These are phyloP conservation scores for Poecilus cupreus DNA, from an alignment of 2,888 invertebrate genomes.

Conservation along the genomic window DNA sequence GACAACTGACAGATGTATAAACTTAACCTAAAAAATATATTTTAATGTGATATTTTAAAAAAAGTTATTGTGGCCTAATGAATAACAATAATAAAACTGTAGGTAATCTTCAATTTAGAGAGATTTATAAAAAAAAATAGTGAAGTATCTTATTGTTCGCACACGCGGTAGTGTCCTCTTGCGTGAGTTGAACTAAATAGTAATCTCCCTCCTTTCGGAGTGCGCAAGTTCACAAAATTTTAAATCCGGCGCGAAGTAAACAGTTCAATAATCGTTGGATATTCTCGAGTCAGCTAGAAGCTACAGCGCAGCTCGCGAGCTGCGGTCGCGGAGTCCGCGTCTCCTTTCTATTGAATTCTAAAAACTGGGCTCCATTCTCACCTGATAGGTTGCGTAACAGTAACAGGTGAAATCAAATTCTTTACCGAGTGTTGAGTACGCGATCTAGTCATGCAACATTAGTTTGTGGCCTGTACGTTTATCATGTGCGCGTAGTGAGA, in stretches of 20 bases:
- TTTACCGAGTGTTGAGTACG: neutral
- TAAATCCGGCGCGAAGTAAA: slow-evolving; percentile 57
- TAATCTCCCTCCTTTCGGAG: slow-evolving; percentile 1
- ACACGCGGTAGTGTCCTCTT: neutral
- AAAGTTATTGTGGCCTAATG: no score
- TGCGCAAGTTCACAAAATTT: slow-evolving; percentile 43
- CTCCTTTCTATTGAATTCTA: slow-evolving; percentile 60
- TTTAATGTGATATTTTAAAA: no score
- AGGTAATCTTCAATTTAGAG: no score
- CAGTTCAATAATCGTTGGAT: slow-evolving; percentile 54
- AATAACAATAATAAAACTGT: no score
- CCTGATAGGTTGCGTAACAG: slow-evolving; percentile 65
- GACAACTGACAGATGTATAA: no score
- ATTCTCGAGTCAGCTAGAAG: neutral
- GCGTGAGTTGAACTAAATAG: neutral
- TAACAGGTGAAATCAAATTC: slow-evolving; percentile 61
- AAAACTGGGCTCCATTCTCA: slow-evolving; percentile 62
- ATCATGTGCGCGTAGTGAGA: neutral
- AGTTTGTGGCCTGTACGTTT: neutral
- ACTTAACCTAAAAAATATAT: no score
- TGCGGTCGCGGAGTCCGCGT: slow-evolving; percentile 49
- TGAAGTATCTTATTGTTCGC: no score
- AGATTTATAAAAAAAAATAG: no score
- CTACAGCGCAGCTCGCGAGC: slow-evolving; percentile 14
- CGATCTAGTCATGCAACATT: slow-evolving; percentile 51